These are phyloP conservation scores for Python bivittatus DNA, from an alignment of 2,113 vertebrate genomes.

Conservation along the genomic window DNA sequence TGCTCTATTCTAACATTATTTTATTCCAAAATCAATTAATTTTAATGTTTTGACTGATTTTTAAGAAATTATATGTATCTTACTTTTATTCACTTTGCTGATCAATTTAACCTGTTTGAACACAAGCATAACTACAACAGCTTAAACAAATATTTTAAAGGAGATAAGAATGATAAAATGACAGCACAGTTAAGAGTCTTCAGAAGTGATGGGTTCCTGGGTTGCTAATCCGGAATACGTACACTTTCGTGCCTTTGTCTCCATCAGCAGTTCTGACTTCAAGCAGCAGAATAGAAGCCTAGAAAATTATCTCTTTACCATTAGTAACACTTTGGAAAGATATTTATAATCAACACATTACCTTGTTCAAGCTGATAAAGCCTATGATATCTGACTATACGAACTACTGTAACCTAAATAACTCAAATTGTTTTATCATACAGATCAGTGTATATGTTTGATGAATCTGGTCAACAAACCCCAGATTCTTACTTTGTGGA, in stretches of 20 bases:
- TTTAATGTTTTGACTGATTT: slow-evolving; percentile 76
- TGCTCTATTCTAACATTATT: slow-evolving; percentile 78
- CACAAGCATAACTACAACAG: slow-evolving; percentile 85
- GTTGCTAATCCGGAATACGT: slow-evolving; percentile 99
- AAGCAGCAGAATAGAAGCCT: slow-evolving; percentile 99
- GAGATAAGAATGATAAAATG: slow-evolving; percentile 88
- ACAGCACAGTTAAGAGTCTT: slow-evolving; percentile 92
- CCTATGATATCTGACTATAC: slow-evolving; percentile 70
- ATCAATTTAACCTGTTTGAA: slow-evolving; percentile 88
- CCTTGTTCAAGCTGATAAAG: slow-evolving; percentile 81
- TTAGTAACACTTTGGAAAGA: slow-evolving; percentile 99
- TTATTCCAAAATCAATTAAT: slow-evolving; percentile 78
- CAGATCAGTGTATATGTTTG: slow-evolving; percentile 65
- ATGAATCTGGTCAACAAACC: slow-evolving; percentile 69
- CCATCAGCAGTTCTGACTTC: slow-evolving; percentile 99
- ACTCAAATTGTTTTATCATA: slow-evolving; percentile 65
- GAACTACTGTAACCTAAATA: slow-evolving; percentile 71
- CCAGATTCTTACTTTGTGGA: slow-evolving; percentile 62
- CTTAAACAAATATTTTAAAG: slow-evolving; percentile 85
- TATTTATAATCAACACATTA: slow-evolving; percentile 87
- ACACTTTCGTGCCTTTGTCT: slow-evolving; percentile 99
- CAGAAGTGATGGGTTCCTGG: slow-evolving; percentile 99
- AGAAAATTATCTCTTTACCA: slow-evolving; percentile 99
- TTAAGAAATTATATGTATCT: slow-evolving; percentile 78
- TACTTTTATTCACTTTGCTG: slow-evolving; percentile 85